Base-by-base conservation (phyloP, 1,140 invertebrate species). In the Polypedilum vanderplanki region DNA sequence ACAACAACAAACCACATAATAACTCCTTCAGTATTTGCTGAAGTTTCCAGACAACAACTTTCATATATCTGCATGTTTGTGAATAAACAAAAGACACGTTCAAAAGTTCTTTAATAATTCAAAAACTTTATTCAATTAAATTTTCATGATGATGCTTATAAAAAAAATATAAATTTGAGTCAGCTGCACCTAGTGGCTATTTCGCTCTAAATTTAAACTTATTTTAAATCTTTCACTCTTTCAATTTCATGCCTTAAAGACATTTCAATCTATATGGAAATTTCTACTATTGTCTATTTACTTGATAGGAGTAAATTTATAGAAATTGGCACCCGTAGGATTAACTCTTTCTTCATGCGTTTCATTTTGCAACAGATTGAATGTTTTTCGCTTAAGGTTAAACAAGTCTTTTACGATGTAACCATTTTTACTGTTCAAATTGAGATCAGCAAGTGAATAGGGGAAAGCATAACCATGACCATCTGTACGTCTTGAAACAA, bases 401-500 rank as follows among this genome's bases (percentile, higher is more conserved):
- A 57, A 57, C 3, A 57, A 57, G 46, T 57, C 46, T 80, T 83
- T 77, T 5, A 87, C 81, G 33, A 77, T 73, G 76, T 87, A 88
- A 12, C 80, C 81, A 20, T 81, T 77, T 2, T 77, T 73, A 73
- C 84, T 80, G 12, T 24, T 77, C 15, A 89, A 78, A 67, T 83
- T 81, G 73, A 90, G 80, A 33, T 87, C 85, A 7, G 83, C 77
- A 17, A 87, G 79, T 0, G 83, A 85, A 20, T 88, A 84, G n/a
- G 81, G 83, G 0, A 87, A 81, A 9, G 82, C 77, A 77, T 86
- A 86, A 0, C 88, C 87, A 65, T 84, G 83, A 2, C 89, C 89
- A 79, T 90, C 88, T 1, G 83, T 90, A 78, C 90, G 83, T 78
- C 90, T 84, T 80, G 91, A 91, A 1, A 91, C 81, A 79, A 91